Evolutionary conservation across 2,113 vertebrate genomes (phyloP).

Genomic region (Electrona antarctica): DNA sequence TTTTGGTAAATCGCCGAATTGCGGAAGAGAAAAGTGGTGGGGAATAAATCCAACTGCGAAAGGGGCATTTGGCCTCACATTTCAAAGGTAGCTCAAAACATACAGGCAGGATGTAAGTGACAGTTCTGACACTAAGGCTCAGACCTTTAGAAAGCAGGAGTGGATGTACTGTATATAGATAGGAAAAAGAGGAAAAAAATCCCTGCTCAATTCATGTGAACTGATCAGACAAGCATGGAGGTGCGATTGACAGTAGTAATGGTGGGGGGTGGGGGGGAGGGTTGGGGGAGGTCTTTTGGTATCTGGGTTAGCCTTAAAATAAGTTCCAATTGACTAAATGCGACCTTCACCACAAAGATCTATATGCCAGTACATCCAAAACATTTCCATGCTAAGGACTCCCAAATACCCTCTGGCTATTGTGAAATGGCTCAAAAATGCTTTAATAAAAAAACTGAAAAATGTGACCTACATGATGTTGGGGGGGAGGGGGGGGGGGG

Average conservation of each 20-base stretch:
- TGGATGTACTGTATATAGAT: slow-evolving; percentile 24
- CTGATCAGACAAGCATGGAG: slow-evolving; percentile 65
- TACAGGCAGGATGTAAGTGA: slow-evolving; percentile 71
- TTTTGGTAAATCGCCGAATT: slow-evolving; percentile 73
- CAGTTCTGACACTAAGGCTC: slow-evolving; percentile 76
- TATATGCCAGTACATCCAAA: too few relatives aligned
- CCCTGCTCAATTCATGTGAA: slow-evolving; percentile 51
- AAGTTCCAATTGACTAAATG: slow-evolving; percentile 12
- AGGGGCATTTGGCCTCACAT: slow-evolving; percentile 58
- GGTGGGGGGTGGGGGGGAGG: slow-evolving; percentile 8
- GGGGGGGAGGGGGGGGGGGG: too few relatives aligned
- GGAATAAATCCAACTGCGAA: slow-evolving; percentile 68
- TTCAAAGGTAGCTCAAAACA: slow-evolving; percentile 77
- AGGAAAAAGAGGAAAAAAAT: slow-evolving; percentile 21
- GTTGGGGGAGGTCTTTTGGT: slow-evolving; percentile 16
- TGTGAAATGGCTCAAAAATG: too few relatives aligned
- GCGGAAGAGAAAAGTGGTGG: slow-evolving; percentile 65
- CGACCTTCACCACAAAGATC: not conserved
- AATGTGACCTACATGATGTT: too few relatives aligned
- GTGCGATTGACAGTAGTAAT: slow-evolving; percentile 52
- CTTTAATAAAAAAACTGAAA: too few relatives aligned
- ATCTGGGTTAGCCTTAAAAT: slow-evolving; percentile 22
- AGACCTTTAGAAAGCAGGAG: slow-evolving; percentile 55
- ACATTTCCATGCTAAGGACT: too few relatives aligned
- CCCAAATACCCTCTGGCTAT: too few relatives aligned